Evolutionary conservation across 2,113 vertebrate genomes (phyloP), one percentile per base, ranked within the genome.

Genomic region (Antennarius striatus): DNA sequence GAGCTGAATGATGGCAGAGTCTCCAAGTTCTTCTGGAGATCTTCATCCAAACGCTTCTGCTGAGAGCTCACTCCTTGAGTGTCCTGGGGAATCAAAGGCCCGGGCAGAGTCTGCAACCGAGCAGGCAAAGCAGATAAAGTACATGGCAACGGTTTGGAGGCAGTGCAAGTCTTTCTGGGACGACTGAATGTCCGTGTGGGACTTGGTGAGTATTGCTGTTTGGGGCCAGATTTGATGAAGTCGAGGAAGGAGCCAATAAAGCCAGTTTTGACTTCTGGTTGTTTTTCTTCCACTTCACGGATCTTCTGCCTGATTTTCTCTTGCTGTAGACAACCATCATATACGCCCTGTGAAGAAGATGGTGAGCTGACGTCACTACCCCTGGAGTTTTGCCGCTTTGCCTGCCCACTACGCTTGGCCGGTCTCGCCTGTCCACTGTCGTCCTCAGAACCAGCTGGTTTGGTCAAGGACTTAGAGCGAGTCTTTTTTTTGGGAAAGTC

Each of bases 181-280:
- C 95, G 94, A 76, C 92, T 98, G 42, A 95, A 91, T 63, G 94
- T 93, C 51, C 98, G 91, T 3, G 96, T 90, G 6, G 96, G 93
- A 80, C 94, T 96, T 54, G 94, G 93, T 10, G 96, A 96, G 89
- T 96, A 96, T 54, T 96, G 95, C 48, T 97, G 97, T 84, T 96
- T 98, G 64, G 97, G 96, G 50, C 96, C 98, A 64, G 96, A 98
- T 82, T 99, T 99, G 4, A 99, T 91, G 81, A 99, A 99, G 92
- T 99, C 98, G 75, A 99, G 92, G 89, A 99, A 99, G 74, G 98
- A 99, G 51, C 95, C 98, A 6, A 99, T 96, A 84, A 99, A 99
- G 68, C 98, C 98, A 39, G 94, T 98, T 92, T 96, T 99, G 69
- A 99, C 95, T 85, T 99, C 98, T 59, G 98, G 98, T 53, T 99